These are phyloP conservation scores for Diorhabda sublineata DNA, from an alignment of 1,140 invertebrate genomes.

Conservation along the genomic window DNA sequence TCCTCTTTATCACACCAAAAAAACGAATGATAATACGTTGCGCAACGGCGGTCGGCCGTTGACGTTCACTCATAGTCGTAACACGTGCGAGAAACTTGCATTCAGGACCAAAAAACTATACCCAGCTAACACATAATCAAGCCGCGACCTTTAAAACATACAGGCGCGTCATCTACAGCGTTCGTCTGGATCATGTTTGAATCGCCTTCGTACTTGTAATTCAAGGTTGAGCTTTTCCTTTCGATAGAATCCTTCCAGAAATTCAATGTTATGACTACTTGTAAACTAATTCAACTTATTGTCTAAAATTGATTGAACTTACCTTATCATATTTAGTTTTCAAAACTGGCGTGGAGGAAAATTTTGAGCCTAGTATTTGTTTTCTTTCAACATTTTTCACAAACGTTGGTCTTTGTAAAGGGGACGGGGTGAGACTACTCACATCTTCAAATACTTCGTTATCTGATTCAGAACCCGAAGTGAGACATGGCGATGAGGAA, in stretches of 20 bases:
- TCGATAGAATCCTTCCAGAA: neutral
- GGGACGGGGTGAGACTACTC: neutral
- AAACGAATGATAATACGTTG: no score
- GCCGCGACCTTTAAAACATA: no score
- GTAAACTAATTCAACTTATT: neutral
- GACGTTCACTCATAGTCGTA: no score
- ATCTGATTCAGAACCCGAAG: constrained; percentile 18
- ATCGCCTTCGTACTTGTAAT: no score
- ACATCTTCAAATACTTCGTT: constrained; percentile 18
- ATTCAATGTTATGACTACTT: neutral
- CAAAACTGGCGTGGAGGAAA: constrained; percentile 35
- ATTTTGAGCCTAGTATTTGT: constrained; percentile 25
- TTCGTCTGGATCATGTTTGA: no score
- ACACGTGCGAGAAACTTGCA: no score
- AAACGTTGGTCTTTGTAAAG: neutral
- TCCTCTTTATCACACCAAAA: no score
- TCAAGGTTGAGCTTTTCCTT: no score
- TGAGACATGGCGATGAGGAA: constrained; percentile 35
- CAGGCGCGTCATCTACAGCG: no score
- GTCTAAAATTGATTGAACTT: neutral
- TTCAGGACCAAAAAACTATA: no score
- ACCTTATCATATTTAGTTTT: constrained; percentile 29
- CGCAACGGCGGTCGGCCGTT: no score
- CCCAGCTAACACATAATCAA: no score
- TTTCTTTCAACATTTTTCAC: constrained; percentile 5